Conservation (phyloP, 2,113 vertebrate species). For the Podarcis raffonei region DNA sequence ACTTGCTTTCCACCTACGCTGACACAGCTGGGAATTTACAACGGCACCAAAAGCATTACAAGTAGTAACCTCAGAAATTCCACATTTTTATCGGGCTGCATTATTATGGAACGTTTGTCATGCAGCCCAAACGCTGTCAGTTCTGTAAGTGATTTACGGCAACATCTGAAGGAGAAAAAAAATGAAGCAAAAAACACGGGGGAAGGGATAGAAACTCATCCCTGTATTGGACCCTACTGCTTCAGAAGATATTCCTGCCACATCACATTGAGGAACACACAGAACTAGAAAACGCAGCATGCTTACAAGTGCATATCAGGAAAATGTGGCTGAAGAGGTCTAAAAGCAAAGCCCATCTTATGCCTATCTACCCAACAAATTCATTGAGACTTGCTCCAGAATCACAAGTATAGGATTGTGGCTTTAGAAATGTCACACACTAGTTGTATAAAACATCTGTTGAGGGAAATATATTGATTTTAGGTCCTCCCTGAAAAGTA, state of each 20-base stretch:
- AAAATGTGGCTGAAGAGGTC: conserved; percentile 9
- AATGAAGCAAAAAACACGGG: conserved; percentile 3
- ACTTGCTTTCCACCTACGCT: conserved; percentile 82
- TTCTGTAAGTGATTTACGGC: conserved; percentile 81
- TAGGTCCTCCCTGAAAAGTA: no score
- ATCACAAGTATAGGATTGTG: background rate
- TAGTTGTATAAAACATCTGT: conserved; percentile 59
- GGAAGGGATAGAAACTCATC: conserved; percentile 55
- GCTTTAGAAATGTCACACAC: background rate
- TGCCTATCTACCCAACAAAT: background rate
- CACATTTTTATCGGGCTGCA: conserved; percentile 73
- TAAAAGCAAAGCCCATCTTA: conserved; percentile 24
- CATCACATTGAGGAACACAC: conserved; percentile 41
- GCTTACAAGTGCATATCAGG: conserved; percentile 22
- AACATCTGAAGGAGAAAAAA: conserved; percentile 79
- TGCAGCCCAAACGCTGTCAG: conserved; percentile 79
- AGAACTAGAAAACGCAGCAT: background rate
- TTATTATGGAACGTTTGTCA: conserved; percentile 85
- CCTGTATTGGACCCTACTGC: conserved; percentile 67
- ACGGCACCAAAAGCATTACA: conserved; percentile 80
- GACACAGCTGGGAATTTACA: conserved; percentile 82
- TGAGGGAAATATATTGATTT: background rate
- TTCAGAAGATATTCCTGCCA: background rate
- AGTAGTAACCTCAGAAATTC: conserved; percentile 82
- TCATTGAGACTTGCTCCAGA: background rate